Evolutionary conservation across 2,888 invertebrate genomes (phyloP).

Genomic region (Hirtodrosophila cameraria): DNA sequence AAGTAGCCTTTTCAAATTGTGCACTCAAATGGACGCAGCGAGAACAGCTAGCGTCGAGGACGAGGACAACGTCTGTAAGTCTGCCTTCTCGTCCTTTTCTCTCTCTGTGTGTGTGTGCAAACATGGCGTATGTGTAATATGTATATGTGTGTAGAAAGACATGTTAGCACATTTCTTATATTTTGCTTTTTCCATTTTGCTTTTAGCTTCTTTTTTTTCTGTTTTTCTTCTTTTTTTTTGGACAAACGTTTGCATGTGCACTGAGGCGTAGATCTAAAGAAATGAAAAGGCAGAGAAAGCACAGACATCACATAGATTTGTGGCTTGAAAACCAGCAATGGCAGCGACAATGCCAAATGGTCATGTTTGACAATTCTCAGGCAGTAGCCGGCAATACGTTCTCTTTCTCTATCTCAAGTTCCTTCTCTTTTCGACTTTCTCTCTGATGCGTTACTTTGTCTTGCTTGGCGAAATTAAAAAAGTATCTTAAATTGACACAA

Average conservation of each 20-base stretch:
- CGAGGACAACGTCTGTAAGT: constrained; percentile 26
- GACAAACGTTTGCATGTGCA: constrained; percentile 77
- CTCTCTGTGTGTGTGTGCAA: constrained; percentile 32
- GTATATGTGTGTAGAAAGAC: constrained; percentile 24
- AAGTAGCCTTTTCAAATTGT: constrained; percentile 79
- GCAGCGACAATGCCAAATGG: constrained; percentile 62
- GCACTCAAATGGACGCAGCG: constrained; percentile 74
- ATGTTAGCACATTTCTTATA: constrained; percentile 53
- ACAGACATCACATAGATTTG: constrained; percentile 66
- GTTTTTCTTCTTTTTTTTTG: constrained; percentile 26
- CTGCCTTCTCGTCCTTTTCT: not conserved
- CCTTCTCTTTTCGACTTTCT: constrained; percentile 13
- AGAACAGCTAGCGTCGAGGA: constrained; percentile 49
- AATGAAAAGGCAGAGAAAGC: constrained; percentile 58
- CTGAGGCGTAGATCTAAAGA: constrained; percentile 78
- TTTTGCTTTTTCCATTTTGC: constrained; percentile 42
- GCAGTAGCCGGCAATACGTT: not conserved
- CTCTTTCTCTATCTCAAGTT: not conserved
- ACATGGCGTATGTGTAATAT: constrained; percentile 62
- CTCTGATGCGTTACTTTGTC: constrained; percentile 67
- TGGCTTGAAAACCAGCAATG: constrained; percentile 65
- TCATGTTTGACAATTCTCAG: constrained; percentile 74
- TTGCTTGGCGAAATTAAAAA: constrained; percentile 56
- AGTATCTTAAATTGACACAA: constrained; percentile 38
- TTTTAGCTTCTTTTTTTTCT: constrained; percentile 27